A percentile compares a stretch with the other conserved stretches of the same genome.
These are phyloP conservation scores for Exephanes ischioxanthus DNA, from an alignment of 2,888 invertebrate species.

Conservation along the genomic window DNA sequence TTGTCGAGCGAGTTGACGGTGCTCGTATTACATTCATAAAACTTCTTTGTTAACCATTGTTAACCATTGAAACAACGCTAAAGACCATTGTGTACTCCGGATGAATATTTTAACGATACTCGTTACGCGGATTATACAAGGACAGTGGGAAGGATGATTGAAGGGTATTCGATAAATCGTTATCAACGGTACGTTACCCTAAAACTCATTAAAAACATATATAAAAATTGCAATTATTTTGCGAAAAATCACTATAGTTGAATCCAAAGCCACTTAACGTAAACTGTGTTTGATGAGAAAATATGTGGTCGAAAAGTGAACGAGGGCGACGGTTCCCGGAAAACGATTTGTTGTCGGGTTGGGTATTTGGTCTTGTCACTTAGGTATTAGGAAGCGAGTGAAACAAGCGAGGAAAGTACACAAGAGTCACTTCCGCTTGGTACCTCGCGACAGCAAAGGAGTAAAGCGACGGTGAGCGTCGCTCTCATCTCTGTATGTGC, in stretches of 20 bases:
- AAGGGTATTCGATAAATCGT: not conserved
- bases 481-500: not conserved
- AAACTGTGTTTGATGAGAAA: not conserved
- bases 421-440: slow-evolving; percentile 43
- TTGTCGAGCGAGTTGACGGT: slow-evolving; percentile 24
- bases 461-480: slow-evolving; percentile 27
- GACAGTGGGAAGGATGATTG: not conserved
- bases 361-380: slow-evolving; percentile 23
- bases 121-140: not conserved
- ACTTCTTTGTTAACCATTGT: slow-evolving; percentile 33
- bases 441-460: slow-evolving; percentile 11
- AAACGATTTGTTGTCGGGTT: slow-evolving; percentile 24
- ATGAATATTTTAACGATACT: slow-evolving; percentile 4
- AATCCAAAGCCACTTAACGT: not conserved
- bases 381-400: slow-evolving; percentile 8
- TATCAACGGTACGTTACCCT: not conserved
- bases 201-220: not conserved
- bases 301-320: not conserved
- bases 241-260: not conserved
- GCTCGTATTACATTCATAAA: slow-evolving; percentile 27
- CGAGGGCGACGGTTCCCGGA: slow-evolving; percentile 3
- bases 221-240: not conserved
- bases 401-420: slow-evolving; percentile 36
- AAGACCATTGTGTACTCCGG: not conserved
- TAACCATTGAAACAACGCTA: slow-evolving; percentile 31